These are phyloP conservation scores for Eupithecia subumbrata DNA, from an alignment of 2,888 invertebrate species.

Conservation along the genomic window DNA sequence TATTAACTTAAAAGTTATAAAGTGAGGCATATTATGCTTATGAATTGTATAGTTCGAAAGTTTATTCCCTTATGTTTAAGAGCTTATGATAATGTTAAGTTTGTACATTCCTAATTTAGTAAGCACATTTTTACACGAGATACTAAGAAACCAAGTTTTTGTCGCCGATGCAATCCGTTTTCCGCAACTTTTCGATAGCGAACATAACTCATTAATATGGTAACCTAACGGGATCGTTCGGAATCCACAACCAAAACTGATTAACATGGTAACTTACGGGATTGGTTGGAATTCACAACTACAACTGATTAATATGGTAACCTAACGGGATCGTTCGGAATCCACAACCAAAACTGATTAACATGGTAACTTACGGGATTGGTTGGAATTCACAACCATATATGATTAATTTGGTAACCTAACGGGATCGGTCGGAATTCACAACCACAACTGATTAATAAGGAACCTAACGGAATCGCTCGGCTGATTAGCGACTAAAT, in stretches of 20 bases:
- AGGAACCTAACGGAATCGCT: neutral
- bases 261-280: no score
- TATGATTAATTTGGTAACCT: neutral
- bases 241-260: no score
- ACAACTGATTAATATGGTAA: neutral
- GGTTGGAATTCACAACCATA: neutral
- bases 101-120: conserved; percentile 75
- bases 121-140: conserved; percentile 33
- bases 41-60: conserved; percentile 49
- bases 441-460: neutral
- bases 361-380: no score
- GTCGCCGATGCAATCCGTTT: neutral
- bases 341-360: neutral
- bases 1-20: conserved; percentile 3
- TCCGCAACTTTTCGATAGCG: neutral
- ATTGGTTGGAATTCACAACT: neutral
- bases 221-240: no score
- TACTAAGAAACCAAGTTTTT: neutral
- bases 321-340: neutral
- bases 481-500: neutral
- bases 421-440: neutral
- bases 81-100: conserved; percentile 60
- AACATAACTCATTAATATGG: neutral
- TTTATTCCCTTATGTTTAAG: conserved; percentile 48
- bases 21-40: conserved; percentile 36